These are phyloP conservation scores for Arenaria interpres DNA, from an alignment of 2,113 vertebrate genomes.

Conservation along the genomic window DNA sequence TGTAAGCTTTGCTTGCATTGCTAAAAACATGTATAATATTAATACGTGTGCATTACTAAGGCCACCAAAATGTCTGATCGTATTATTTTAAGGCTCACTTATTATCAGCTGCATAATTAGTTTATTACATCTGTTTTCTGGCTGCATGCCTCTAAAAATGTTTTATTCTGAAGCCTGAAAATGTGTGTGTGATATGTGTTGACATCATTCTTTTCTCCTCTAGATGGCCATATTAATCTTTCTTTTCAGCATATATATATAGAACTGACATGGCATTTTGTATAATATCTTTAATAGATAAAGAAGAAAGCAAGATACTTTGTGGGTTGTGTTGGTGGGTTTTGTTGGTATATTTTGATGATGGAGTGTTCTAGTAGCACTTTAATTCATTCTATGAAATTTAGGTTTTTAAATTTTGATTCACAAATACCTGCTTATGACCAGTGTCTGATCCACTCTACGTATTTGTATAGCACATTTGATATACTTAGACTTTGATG, in stretches of 20 bases:
- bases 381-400: neutral
- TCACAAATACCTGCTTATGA: neutral
- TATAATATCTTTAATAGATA: neutral
- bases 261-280: neutral
- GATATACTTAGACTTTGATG: neutral
- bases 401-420: neutral
- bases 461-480: neutral
- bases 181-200: conserved; percentile 5
- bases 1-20: neutral
- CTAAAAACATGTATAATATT: neutral
- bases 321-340: neutral
- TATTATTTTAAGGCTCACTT: neutral
- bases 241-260: conserved; percentile 3
- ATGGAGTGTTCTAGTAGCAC: neutral
- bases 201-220: conserved; percentile 70
- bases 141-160: neutral
- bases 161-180: conserved; percentile 1
- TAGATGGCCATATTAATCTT: conserved; percentile 78
- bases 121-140: neutral
- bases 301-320: conserved; percentile 3
- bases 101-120: neutral
- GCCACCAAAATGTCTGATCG: neutral
- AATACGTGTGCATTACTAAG: neutral
- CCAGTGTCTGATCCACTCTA: neutral
- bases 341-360: neutral